Evolutionary conservation across 2,888 invertebrate species (phyloP), one percentile per base, ranked within the genome.

Genomic region (Orgyia antiqua): DNA sequence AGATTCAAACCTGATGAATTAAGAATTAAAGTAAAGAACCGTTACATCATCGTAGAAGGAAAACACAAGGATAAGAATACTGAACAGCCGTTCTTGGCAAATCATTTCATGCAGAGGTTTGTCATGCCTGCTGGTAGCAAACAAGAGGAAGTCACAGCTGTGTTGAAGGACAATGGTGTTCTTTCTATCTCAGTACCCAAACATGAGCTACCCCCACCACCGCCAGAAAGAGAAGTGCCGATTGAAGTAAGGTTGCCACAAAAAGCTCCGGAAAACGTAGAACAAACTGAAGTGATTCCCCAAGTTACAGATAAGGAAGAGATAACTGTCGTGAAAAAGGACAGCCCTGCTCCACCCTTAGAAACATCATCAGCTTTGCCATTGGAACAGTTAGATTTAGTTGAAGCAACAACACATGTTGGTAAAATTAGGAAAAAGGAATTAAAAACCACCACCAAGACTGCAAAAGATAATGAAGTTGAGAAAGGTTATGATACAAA

Each of bases 381-480:
- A 0, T 35, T 76, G 0, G 76, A 76, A 17, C 69, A 74, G 33
- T 31, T 73, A 7, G 78, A 77, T 7, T 20, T 63, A 8, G 57
- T 65, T 5, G 82, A 79, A 44, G 74, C 76, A 1, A 79, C 82
- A 2, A 77, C 79, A 0, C 76, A 82, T 36, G 64, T 72, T 1
- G 83, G 86, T 0, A 86, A 84, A 48, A 84, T 79, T n/a, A 65
- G 83, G 29, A 86, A 86, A 61, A 86, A 86, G 55, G 86, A 84
- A 11, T 46, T 86, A 10, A 86, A 84, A 32, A 65, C 62, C 1
- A 67, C 68, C 2, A 65, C 67, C 2, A 82, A 83, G 45, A 65
- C 66, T 2, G 44, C 68, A 2, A 79, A 79, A 33, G 80, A 82
- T 37, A 86, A 86, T 36, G 83, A 84, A 61, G 84, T 84, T 9